Evolutionary conservation across 2,113 vertebrate genomes (phyloP), one percentile per base, ranked within the genome.

Genomic region (Furnarius figulus): DNA sequence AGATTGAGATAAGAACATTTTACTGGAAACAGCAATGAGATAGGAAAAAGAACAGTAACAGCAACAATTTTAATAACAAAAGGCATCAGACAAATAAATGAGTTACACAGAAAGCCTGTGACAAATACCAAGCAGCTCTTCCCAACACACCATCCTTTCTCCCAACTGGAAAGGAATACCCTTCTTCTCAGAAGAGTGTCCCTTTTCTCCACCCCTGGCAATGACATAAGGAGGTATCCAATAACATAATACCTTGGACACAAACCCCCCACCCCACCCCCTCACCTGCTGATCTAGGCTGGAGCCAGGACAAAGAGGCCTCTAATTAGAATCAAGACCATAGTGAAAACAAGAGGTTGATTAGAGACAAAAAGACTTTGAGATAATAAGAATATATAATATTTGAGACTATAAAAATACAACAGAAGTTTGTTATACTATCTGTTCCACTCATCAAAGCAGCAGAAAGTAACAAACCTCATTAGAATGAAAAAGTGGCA

Each of bases 131-230:
- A 37, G 5, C 12, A 37, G 31, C 8, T 59, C 52, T 20, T 81
- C 15, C 15, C 27, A 50, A 8, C 27, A 35, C 21, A 44, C 5
- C 50, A 66, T 6, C 6, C 9, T 37, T 44, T 6, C 18, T 58
- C 18, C 31, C 27, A 5, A 0, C 9, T 14, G 8, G 27, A 81
- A 37, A 73, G 27, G 27, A 89, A 14, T 0, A 0, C 2, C 12
- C 12, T 14, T 71, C 22, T 33, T 31, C 5, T 66, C 31, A 19
- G 9, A 58, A 78, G 14, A 28, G 2, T 31, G 3, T 5, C 27
- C 12, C 44, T 81, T 66, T 89, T 23, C 8, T 27, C 18, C 22
- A 33, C 0, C 1, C 21, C 31, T 58, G 14, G 6, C 5, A 35
- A 63, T 47, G 16, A 55, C 24, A 35, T 33, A 27, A 27, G 27